phyloP scores from a whole-genome alignment of 2,113 vertebrate species.

The Pangasianodon hypophthalmus region DNA sequence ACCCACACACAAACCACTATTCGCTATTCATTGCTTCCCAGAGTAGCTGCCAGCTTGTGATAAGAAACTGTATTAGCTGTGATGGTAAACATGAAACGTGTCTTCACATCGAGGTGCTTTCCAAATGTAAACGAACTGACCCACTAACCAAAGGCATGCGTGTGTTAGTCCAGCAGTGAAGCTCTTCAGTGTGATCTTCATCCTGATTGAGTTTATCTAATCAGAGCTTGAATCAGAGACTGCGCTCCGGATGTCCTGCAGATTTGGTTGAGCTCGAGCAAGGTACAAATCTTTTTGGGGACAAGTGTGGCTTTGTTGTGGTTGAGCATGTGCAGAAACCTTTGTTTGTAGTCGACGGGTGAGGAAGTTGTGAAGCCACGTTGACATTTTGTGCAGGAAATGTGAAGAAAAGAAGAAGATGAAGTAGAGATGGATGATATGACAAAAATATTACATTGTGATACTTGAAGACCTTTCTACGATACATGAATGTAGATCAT shows the following conservation, averaged over 20 bases:
- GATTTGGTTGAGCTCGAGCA: neutral
- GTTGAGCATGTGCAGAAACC: neutral
- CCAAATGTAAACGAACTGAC: neutral
- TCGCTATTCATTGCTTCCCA: neutral
- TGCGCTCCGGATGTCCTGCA: neutral
- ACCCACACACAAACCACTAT: neutral
- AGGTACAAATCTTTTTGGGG: neutral
- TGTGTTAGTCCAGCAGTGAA: neutral
- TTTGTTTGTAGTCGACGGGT: neutral
- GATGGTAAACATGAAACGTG: neutral
- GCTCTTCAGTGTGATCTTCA: neutral
- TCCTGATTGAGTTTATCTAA: neutral
- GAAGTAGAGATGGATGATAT: neutral
- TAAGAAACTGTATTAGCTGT: neutral
- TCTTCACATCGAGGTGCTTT: slow-evolving; percentile 12
- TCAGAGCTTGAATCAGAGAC: neutral
- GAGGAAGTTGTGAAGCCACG: neutral
- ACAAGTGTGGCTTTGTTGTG: neutral
- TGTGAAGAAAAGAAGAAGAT: no score
- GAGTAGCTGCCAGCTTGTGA: neutral
- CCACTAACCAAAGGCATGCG: neutral
- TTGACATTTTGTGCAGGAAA: slow-evolving; percentile 8
- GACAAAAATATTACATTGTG: neutral
- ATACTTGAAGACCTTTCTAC: neutral
- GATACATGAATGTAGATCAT: neutral